A percentile compares a stretch with the other conserved stretches of the same genome.
Conservation (phyloP, 2,113 vertebrate species). For the Sylvietta virens region DNA sequence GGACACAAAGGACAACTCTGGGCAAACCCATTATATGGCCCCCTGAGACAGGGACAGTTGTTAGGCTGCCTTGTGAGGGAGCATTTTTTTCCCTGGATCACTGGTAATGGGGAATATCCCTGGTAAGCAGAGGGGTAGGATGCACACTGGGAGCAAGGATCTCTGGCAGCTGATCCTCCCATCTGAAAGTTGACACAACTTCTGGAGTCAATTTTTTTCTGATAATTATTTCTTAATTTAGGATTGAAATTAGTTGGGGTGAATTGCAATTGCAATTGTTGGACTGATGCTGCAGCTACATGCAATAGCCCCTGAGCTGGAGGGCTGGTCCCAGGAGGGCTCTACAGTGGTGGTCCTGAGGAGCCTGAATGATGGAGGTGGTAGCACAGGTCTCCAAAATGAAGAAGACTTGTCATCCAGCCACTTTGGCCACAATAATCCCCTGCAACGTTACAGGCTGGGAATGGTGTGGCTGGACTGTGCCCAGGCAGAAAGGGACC, state of each 20-base stretch:
- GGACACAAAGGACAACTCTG: background rate
- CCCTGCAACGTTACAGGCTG: too few species aligned
- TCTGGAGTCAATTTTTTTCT: background rate
- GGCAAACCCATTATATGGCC: background rate
- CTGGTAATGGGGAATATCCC: background rate
- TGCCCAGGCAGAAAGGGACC: background rate
- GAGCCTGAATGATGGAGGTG: background rate
- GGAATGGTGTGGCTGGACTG: background rate
- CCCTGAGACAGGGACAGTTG: background rate
- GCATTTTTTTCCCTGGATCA: background rate
- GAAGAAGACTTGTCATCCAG: background rate
- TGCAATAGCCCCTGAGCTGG: background rate
- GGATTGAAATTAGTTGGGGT: background rate
- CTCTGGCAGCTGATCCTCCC: background rate
- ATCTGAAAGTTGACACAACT: background rate
- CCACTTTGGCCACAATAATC: too few species aligned
- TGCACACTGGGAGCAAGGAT: rapidly evolving
- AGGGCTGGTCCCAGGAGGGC: background rate
- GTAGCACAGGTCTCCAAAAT: background rate
- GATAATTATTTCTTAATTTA: background rate
- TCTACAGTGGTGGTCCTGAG: background rate
- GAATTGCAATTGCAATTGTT: background rate
- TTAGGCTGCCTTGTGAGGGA: background rate
- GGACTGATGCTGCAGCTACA: background rate
- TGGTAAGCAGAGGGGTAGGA: background rate